Base-by-base conservation (phyloP, 2,888 invertebrate genomes). In the Aphodius granarius region DNA sequence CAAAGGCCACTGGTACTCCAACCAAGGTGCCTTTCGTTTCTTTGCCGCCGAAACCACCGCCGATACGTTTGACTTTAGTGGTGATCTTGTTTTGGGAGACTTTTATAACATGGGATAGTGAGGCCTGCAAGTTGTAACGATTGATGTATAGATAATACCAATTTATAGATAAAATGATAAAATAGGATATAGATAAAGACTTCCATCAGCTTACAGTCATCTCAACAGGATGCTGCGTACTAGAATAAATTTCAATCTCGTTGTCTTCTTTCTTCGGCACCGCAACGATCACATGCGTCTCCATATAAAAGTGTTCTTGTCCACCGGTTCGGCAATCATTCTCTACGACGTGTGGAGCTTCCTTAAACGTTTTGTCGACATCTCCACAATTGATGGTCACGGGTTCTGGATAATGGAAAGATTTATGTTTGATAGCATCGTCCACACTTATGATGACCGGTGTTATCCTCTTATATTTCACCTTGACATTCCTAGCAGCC, bases 301-400 rank as follows among this genome's bases (percentile, higher is more conserved):
- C 99, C 81, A 99, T 88, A 87, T 98, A 99, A 86, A 99, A 98
- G 86, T 99, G 99, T 85, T 98, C 98, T 87, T 99, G 98, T 0
- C 96, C 97, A 13, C 97, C 97, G 83, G 95, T 93, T 76, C 93
- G 89, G 66, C 92, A 89, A 80, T 94, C 91, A 0, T 96, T 96
- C 87, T 95, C 93, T 43, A 97, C 84, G n/a, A 94, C 86, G 84
- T 94, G 91, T 63, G 94, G 92, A 13, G 94, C 91, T 78, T 91
- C 89, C 43, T 89, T 86, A 80, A 97, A 93, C 0, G 90, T 93
- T 73, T 88, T 84, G 5, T 92, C 91, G 0, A 93, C 88, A 84
- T 96, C 91, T 0, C 97, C 95, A 81, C 89, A 90, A 66, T 84
- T 86, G 70, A 94, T 88, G 6, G 88, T 88, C 81, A 89, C 90